Evolutionary conservation across 2,797 vertebrate genomes (phyloP).

Genomic region (Oreochromis mossambicus): DNA sequence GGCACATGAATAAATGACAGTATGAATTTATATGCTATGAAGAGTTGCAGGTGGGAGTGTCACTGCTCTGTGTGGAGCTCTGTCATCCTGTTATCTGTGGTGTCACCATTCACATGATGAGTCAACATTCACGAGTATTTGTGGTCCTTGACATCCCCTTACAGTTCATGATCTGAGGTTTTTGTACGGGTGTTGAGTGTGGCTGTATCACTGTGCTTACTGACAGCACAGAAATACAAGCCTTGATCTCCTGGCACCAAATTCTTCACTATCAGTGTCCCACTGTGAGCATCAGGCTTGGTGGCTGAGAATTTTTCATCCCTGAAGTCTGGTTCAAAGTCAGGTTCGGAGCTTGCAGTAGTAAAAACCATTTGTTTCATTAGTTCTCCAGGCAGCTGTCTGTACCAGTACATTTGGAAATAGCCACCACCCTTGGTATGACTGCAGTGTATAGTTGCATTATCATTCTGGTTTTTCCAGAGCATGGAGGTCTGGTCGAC

Average conservation of each 20-base stretch:
- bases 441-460: constrained; percentile 32
- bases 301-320: not conserved
- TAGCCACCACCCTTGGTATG: not conserved
- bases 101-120: not conserved
- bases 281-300: not conserved
- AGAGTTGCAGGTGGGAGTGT: not conserved
- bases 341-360: too few relatives aligned
- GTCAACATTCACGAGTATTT: not conserved
- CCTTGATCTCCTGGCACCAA: constrained; percentile 14
- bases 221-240: constrained; percentile 55
- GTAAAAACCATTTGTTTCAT: not conserved
- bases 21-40: too few relatives aligned
- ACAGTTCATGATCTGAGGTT: not conserved
- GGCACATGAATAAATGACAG: too few relatives aligned
- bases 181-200: not conserved
- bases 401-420: not conserved
- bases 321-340: too few relatives aligned
- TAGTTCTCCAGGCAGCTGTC: not conserved
- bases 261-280: constrained; percentile 37
- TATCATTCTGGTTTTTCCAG: not conserved
- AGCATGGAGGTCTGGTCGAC: constrained; percentile 12
- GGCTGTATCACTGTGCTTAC: constrained; percentile 7
- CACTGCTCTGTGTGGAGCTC: not conserved
- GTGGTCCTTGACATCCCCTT: not conserved
- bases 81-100: not conserved